A percentile compares a stretch with the other conserved stretches of the same genome.
phyloP scores from a whole-genome alignment of 2,113 vertebrate genomes.

The Pardalotus punctatus region DNA sequence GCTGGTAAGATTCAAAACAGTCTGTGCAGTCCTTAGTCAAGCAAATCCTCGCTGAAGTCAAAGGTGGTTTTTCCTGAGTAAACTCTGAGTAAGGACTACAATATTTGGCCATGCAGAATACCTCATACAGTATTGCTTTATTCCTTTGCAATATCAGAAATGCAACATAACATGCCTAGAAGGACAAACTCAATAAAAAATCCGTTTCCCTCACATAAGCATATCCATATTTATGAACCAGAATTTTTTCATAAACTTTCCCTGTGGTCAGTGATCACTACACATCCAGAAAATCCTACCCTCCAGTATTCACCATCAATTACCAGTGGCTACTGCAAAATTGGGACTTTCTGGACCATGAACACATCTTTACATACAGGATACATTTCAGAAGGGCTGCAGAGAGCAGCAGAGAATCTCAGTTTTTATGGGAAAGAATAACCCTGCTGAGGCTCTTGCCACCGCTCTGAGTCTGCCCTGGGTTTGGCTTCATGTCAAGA shows the following conservation, averaged over 20 bases:
- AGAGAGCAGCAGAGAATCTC: background rate
- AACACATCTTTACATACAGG: background rate
- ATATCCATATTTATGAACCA: background rate
- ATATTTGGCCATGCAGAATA: background rate
- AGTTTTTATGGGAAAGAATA: background rate
- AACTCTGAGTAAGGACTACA: constrained; percentile 9
- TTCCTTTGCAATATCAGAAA: background rate
- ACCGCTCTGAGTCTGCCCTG: background rate
- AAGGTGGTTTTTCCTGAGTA: constrained; percentile 32
- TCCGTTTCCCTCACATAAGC: background rate
- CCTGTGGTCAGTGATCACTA: background rate
- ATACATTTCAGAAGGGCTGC: background rate
- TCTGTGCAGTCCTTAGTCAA: background rate
- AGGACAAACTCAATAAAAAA: background rate
- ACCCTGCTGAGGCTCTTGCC: background rate
- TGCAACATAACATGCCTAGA: background rate
- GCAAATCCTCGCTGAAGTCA: background rate
- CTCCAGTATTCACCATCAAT: background rate
- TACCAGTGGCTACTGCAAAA: background rate
- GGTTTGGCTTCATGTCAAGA: background rate
- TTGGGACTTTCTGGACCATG: background rate
- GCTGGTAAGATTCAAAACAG: background rate
- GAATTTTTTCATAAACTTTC: background rate
- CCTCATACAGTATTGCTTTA: background rate
- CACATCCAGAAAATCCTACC: background rate